Base-by-base conservation (phyloP, 2,888 invertebrate species). In the Melolontha melolontha region DNA sequence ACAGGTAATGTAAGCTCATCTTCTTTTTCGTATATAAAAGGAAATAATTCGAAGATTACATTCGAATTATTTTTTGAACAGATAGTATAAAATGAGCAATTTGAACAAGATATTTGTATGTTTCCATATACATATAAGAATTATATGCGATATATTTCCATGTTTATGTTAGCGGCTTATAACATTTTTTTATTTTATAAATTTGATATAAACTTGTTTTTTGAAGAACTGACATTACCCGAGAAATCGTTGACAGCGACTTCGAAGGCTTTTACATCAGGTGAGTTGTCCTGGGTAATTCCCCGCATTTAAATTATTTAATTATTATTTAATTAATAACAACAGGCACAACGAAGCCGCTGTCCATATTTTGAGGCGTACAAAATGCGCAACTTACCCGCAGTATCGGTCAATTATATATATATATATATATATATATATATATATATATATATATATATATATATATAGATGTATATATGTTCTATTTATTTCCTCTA, bases 401-500 rank as follows among this genome's bases (percentile, higher is more conserved):
- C 78, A 77, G 73, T 79, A 77, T 78, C 79, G 78, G 78, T 79
- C 77, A 74, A 77, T 75, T 72, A 42, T 69, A 72, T 74, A 74
- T 74, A 72, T 73, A n/a, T n/a, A n/a, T n/a, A n/a, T n/a, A n/a
- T n/a, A n/a, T n/a, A n/a, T n/a, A n/a, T n/a, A n/a, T n/a, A n/a
- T n/a, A n/a, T n/a, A n/a, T n/a, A n/a, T n/a, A n/a, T n/a, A n/a
- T n/a, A n/a, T n/a, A n/a, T n/a, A n/a, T n/a, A n/a, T n/a, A n/a
- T n/a, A n/a, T 72, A 42, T 69, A 72, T 74, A 74, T 74, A 72
- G 72, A n/a, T n/a, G n/a, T n/a, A n/a, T n/a, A 73, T 74, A 66
- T 76, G 78, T 79, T 79, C 79, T 81, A 80, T 81, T 81, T 80
- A 80, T 77, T 70, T 67, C 79, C 80, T 80, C 79, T 80, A 81